Percentiles rank a stretch among this genome's conserved stretches.
phyloP scores from a whole-genome alignment of 2,888 invertebrate species.

The Onthophagus sagittarius region DNA sequence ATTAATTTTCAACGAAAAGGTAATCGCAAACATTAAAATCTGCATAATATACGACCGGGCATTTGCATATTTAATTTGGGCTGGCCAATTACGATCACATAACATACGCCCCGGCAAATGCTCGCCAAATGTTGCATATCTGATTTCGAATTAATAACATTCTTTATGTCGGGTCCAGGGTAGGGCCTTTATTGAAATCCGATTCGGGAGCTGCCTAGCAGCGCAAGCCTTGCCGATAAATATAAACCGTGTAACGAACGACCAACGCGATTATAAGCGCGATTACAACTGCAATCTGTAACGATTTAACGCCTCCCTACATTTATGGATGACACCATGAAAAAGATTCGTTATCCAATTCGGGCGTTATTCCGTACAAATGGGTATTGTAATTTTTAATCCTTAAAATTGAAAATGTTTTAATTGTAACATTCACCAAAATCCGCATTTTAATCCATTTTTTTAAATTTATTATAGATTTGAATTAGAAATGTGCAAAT shows the following conservation, averaged over 20 bases:
- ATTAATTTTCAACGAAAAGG: slow-evolving; percentile 12
- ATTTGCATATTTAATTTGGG: slow-evolving; percentile 13
- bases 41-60: slow-evolving; percentile 5
- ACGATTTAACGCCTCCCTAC: not conserved
- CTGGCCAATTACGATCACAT: slow-evolving; percentile 6
- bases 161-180: not conserved
- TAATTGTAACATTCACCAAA: too few relatives aligned
- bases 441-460: too few relatives aligned
- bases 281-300: not conserved
- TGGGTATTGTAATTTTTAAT: not conserved
- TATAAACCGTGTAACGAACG: not conserved
- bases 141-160: slow-evolving; percentile 14
- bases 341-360: not conserved
- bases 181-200: not conserved
- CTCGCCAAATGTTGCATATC: slow-evolving; percentile 13
- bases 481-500: too few relatives aligned
- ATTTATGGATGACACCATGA: not conserved
- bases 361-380: not conserved
- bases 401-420: not conserved
- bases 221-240: not conserved
- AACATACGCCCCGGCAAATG: slow-evolving; percentile 9
- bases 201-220: not conserved
- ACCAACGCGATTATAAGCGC: not conserved
- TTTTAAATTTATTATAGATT: too few relatives aligned
- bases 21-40: slow-evolving; percentile 6